Evolutionary conservation across 2,113 vertebrate species (phyloP).

Genomic region (Eptesicus fuscus): DNA sequence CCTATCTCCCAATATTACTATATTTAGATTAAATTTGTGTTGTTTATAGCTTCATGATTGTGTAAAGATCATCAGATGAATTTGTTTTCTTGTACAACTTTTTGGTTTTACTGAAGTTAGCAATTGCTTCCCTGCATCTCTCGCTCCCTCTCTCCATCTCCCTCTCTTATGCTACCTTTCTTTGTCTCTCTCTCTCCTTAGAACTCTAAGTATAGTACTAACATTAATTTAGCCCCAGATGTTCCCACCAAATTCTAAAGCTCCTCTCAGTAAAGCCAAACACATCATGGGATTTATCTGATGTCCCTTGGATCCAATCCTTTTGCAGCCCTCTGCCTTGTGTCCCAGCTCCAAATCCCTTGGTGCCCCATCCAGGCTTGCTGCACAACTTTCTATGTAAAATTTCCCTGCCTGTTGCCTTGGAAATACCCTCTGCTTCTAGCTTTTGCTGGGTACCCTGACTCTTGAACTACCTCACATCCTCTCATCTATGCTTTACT

Average conservation of each 20-base stretch:
- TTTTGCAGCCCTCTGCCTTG: background rate
- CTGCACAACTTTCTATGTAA: background rate
- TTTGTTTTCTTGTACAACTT: background rate
- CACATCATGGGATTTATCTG: accelerated
- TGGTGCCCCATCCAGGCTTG: background rate
- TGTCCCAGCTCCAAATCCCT: background rate
- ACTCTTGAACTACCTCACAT: background rate
- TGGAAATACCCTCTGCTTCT: background rate
- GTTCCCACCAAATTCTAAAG: background rate
- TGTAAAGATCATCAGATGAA: background rate
- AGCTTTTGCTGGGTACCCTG: background rate
- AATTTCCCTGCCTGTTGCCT: background rate
- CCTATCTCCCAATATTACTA: background rate
- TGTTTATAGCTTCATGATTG: background rate
- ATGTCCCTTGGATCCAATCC: background rate
- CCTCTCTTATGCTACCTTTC: too few relatives aligned
- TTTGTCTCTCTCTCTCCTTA: background rate
- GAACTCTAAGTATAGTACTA: background rate
- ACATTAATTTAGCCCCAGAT: background rate
- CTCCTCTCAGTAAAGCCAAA: background rate
- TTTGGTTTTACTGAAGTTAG: background rate
- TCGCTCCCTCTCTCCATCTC: background rate
- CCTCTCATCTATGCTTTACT: background rate
- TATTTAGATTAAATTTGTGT: background rate
- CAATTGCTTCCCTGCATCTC: background rate